Evolutionary conservation across 2,113 vertebrate species (phyloP), one percentile per base, ranked within the genome.

Genomic region (Xiphophorus hellerii): DNA sequence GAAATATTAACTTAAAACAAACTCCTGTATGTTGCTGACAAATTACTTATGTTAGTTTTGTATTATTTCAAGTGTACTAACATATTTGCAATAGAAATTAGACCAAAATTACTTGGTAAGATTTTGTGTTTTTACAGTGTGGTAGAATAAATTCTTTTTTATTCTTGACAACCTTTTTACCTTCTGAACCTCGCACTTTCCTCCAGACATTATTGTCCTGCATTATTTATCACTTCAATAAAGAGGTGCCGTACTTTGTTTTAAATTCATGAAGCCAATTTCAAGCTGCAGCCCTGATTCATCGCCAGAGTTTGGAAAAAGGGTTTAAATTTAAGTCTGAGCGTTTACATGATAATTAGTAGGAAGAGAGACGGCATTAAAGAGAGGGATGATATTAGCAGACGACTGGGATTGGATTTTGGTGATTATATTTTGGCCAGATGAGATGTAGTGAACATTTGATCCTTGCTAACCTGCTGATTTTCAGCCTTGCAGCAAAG

Each of bases 371-470:
- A 0, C 4, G 15, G 61, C 17, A 1, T 2, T 37, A 5, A 58
- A 67, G 44, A 80, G 74, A 39, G 27, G 29, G 15, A 15, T 14
- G 60, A 44, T 3, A 25, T 58, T 58, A 58, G 51, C 51, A 39
- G 73, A 68, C 28, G 62, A 62, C 4, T 25, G 62, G 39, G 72
- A 85, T 62, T 66, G 71, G 48, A 61, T 70, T 71, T 63, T 14
- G 39, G 44, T 48, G 44, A 48, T 48, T 48, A 48, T 20, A 5
- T 20, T 17, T 17, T 48, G 31, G 58, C 54, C 71, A 71, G 65
- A 69, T 62, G 44, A 67, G 51, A 6, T 25, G 51, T 9, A 58
- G 51, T n/a, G 51, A 58, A 58, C 51, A 58, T 58, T 58, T 58
- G 25, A 54, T 25, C 51, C 22, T 48, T 4, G 0, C 44, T 20